A percentile compares a stretch with the other conserved stretches of the same genome.
Evolutionary conservation across 2,888 invertebrate species (phyloP).

Genomic region (Apomyelois bistriatella): DNA sequence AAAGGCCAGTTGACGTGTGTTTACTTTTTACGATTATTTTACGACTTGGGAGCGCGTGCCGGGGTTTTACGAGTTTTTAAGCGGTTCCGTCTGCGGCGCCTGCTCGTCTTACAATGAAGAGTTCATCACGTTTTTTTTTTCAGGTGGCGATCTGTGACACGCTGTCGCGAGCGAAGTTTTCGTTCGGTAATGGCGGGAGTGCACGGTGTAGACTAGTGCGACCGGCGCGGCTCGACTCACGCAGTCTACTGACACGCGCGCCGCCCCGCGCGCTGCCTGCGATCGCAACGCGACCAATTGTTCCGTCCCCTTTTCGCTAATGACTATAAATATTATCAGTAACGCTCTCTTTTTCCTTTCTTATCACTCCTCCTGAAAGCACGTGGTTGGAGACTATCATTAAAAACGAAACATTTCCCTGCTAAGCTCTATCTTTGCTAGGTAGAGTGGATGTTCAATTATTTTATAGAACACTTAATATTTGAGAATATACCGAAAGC

Average conservation of each 20-base stretch:
- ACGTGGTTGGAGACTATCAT: conserved; percentile 45
- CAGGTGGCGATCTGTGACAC: conserved; percentile 44
- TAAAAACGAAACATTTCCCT: background rate
- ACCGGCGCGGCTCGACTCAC: conserved; percentile 83
- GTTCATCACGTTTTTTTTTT: conserved; percentile 35
- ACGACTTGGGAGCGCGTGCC: conserved; percentile 73
- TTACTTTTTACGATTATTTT: conserved; percentile 81
- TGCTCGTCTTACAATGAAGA: conserved; percentile 45
- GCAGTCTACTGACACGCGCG: conserved; percentile 84
- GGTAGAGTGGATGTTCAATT: background rate
- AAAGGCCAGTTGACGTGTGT: conserved; percentile 76
- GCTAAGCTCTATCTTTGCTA: background rate
- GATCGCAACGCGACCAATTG: conserved; percentile 62
- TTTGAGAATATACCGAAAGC: background rate
- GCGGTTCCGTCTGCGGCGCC: conserved; percentile 60
- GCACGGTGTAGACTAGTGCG: conserved; percentile 60
- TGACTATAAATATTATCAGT: conserved; percentile 78
- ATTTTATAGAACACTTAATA: background rate
- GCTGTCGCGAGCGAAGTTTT: conserved; percentile 72
- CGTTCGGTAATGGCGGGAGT: conserved; percentile 59
- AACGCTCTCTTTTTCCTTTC: conserved; percentile 71
- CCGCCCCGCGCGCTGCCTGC: conserved; percentile 79
- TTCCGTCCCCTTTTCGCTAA: conserved; percentile 80
- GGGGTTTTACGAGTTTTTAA: conserved; percentile 77
- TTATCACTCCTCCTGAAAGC: conserved; percentile 64